phyloP scores from a whole-genome alignment of 2,888 invertebrate species.

The Morinoia aosen region DNA sequence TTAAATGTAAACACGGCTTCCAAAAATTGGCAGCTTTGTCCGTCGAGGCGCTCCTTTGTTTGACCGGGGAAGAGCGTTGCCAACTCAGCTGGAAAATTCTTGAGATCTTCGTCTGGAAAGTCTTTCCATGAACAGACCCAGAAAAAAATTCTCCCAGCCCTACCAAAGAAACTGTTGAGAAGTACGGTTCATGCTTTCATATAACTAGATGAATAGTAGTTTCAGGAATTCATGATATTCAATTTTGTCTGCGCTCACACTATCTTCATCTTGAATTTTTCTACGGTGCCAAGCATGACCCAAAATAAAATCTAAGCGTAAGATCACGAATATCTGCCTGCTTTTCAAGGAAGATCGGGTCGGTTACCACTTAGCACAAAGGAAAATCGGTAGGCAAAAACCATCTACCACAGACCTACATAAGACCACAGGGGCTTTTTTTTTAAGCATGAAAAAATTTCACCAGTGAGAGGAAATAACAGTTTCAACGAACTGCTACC shows the following conservation, averaged over 20 bases:
- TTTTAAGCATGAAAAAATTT: not conserved
- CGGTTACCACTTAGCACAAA: not conserved
- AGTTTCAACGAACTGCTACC: not conserved
- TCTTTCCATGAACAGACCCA: not conserved
- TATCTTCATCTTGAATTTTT: not conserved
- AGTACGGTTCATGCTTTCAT: not conserved
- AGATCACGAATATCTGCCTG: not conserved
- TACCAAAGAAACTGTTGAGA: not conserved
- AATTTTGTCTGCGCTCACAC: not conserved
- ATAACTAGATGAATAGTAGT: not conserved
- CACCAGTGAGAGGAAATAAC: not conserved
- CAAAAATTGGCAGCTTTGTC: not conserved
- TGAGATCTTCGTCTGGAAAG: not conserved
- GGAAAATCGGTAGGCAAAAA: not conserved
- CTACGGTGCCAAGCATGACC: not conserved
- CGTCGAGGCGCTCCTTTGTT: not conserved
- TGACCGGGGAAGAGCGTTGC: not conserved
- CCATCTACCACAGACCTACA: not conserved
- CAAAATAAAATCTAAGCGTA: not conserved
- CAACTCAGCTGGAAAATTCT: not conserved
- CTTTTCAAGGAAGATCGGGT: not conserved
- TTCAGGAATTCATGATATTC: not conserved
- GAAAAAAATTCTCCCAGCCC: not conserved
- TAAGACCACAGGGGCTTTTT: not conserved
- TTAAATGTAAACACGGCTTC: not conserved